These are phyloP conservation scores for Reinhardtius hippoglossoides DNA, from an alignment of 2,113 vertebrate genomes.

Conservation along the genomic window DNA sequence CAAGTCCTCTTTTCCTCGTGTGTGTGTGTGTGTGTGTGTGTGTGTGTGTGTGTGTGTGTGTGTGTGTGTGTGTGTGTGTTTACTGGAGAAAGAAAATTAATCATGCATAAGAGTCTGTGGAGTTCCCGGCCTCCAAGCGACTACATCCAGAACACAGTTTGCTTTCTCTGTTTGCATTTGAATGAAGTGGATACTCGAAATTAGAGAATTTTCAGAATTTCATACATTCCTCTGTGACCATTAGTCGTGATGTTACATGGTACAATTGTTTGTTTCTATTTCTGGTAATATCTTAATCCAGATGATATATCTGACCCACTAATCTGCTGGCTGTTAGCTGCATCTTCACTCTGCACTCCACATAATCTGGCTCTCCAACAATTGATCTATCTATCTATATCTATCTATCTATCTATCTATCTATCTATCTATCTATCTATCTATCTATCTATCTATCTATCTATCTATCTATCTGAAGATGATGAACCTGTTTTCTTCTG, in stretches of 20 bases:
- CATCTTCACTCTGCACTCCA: neutral
- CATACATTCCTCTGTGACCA: neutral
- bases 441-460: neutral
- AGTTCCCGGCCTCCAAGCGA: slow-evolving; percentile 3
- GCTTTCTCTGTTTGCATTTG: neutral
- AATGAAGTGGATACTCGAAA: neutral
- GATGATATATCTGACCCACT: slow-evolving; percentile 48
- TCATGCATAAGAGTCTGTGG: slow-evolving; percentile 44
- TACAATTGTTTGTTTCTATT: slow-evolving; percentile 51
- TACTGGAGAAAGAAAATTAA: slow-evolving; percentile 45
- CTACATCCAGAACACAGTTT: neutral
- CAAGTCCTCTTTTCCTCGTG: neutral
- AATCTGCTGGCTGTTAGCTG: slow-evolving; percentile 50
- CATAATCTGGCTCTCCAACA: neutral
- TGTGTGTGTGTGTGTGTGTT: slow-evolving; percentile 34
- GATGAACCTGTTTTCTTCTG: too few species aligned
- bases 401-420: neutral
- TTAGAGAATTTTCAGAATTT: neutral
- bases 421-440: neutral
- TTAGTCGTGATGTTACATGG: slow-evolving; percentile 4
- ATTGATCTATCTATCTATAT: slow-evolving; percentile 10
- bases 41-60: slow-evolving; percentile 3
- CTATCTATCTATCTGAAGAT: neutral
- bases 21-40: neutral
- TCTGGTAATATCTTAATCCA: slow-evolving; percentile 51